A percentile compares a stretch with the other conserved stretches of the same genome.
phyloP scores from a whole-genome alignment of 1,140 invertebrate genomes.

The Lepidostoma basale region DNA sequence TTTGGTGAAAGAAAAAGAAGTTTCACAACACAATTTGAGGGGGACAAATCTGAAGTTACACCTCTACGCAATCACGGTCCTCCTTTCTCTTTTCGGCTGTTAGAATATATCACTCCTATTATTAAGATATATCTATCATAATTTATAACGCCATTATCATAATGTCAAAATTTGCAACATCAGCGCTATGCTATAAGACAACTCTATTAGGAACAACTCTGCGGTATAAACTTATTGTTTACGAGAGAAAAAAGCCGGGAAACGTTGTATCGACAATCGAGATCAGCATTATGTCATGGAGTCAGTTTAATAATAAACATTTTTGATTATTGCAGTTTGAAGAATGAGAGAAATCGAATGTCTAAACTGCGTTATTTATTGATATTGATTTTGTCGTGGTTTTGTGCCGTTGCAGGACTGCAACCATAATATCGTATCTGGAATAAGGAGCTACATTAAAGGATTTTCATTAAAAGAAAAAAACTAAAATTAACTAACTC shows the following conservation, averaged over 20 bases:
- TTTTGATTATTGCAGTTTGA: slow-evolving; percentile 14
- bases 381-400: slow-evolving; percentile 15
- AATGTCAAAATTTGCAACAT: slow-evolving; percentile 25
- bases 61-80: not conserved
- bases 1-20: too few species aligned
- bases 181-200: not conserved
- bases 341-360: slow-evolving; percentile 21
- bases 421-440: not conserved
- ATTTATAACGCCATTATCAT: slow-evolving; percentile 13
- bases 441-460: not conserved
- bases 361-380: slow-evolving; percentile 22
- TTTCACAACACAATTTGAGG: too few species aligned
- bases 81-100: slow-evolving; percentile 6
- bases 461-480: too few species aligned
- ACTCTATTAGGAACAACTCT: slow-evolving; percentile 2
- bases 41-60: too few species aligned
- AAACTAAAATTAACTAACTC: too few species aligned
- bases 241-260: not conserved
- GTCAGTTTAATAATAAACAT: slow-evolving; percentile 10
- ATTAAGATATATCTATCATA: slow-evolving; percentile 19
- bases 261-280: not conserved
- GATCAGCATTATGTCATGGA: slow-evolving; percentile 2
- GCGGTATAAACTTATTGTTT: not conserved
- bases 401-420: too few species aligned
- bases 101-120: slow-evolving; percentile 20